Percentiles rank a stretch among this genome's conserved stretches.
Evolutionary conservation across 2,888 invertebrate genomes (phyloP).

Genomic region (Synanthedon andrenaeformis): DNA sequence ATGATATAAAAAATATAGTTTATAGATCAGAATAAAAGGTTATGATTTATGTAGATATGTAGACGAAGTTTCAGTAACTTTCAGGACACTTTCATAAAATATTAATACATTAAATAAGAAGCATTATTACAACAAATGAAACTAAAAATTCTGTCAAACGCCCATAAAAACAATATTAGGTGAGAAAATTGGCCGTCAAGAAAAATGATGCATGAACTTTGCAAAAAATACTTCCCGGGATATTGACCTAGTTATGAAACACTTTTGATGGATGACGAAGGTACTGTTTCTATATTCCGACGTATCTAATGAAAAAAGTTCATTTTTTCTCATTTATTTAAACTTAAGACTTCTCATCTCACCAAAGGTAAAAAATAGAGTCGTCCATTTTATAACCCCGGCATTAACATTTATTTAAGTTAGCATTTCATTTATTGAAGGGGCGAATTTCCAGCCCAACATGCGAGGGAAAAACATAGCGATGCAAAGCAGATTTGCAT

Average conservation of each 20-base stretch:
- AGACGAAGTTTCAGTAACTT: neutral
- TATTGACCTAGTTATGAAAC: conserved; percentile 37
- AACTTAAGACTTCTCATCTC: neutral
- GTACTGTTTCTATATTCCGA: neutral
- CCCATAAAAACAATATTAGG: conserved; percentile 28
- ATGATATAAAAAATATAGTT: too few species aligned
- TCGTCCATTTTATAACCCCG: too few species aligned
- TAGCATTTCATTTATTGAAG: too few species aligned
- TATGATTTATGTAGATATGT: too few species aligned
- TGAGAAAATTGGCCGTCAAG: conserved; percentile 48
- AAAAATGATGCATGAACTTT: conserved; percentile 50
- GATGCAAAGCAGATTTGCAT: neutral
- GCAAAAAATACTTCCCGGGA: conserved; percentile 30
- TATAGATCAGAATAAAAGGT: too few species aligned
- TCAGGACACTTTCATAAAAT: neutral
- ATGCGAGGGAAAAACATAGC: too few species aligned
- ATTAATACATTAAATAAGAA: neutral
- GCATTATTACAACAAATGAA: neutral
- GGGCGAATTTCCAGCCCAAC: too few species aligned
- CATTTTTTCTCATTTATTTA: neutral
- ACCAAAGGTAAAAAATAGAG: too few species aligned
- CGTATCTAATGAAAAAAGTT: neutral
- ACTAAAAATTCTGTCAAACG: neutral
- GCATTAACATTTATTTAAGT: too few species aligned
- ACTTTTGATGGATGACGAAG: conserved; percentile 31